Percentiles rank a stretch among this genome's conserved stretches.
Evolutionary conservation across 2,797 vertebrate species (phyloP).

Genomic region (Pangasius djambal): DNA sequence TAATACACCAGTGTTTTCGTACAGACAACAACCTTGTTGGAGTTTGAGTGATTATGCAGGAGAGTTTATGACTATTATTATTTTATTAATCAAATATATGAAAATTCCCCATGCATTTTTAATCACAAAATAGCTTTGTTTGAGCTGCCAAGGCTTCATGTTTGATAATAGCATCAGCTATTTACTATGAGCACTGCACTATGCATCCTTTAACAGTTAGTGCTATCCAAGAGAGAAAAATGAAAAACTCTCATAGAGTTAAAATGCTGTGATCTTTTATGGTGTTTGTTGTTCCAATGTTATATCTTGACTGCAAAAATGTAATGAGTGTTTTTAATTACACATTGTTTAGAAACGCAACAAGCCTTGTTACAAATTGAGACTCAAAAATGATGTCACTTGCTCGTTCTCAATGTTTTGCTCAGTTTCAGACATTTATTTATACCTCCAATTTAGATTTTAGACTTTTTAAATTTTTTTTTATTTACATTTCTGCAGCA

Average conservation of each 20-base stretch:
- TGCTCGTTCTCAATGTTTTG: constrained; percentile 31
- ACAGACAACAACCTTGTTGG: constrained; percentile 42
- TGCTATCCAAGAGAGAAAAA: not conserved
- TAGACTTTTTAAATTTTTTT: not conserved
- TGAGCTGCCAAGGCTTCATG: not conserved
- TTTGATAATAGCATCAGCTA: not conserved
- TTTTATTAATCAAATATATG: not conserved
- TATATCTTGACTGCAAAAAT: constrained; percentile 6
- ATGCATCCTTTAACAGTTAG: not conserved
- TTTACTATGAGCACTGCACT: not conserved
- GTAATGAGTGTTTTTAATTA: not conserved
- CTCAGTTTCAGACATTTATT: constrained; percentile 62
- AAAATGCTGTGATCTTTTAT: not conserved
- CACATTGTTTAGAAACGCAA: constrained; percentile 1
- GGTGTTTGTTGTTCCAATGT: not conserved
- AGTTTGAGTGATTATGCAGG: constrained; percentile 13
- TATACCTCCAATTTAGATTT: constrained; percentile 58
- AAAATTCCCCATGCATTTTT: not conserved
- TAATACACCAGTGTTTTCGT: constrained; percentile 38
- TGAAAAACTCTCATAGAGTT: not conserved
- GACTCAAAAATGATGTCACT: constrained; percentile 22
- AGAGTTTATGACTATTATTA: constrained; percentile 6
- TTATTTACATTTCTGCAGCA: constrained; percentile 56
- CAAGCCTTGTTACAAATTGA: constrained; percentile 15
- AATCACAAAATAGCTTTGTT: not conserved